Evolutionary conservation across 1,140 invertebrate species (phyloP), one percentile per base, ranked within the genome.

Genomic region (Dufourea novaeangliae): DNA sequence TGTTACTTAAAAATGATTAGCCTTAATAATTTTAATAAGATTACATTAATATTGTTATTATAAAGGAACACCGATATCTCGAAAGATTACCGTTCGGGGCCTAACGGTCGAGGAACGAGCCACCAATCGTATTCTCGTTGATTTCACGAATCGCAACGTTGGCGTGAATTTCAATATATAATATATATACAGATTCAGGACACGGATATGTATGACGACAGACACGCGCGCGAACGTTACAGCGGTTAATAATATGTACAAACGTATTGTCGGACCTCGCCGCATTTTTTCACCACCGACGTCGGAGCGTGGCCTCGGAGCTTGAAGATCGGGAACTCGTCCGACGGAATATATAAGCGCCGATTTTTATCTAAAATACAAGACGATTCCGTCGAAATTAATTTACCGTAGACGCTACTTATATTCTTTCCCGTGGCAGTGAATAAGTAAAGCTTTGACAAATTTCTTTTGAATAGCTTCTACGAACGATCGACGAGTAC

Each of bases 191-290:
- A 88, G 59, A 79, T 41, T 63, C 86, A 70, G 75, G 76, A 87
- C 83, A 88, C 75, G 76, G 88, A 90, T 90, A 90, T 90, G 88
- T 90, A 83, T 87, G 86, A 86, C 74, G 80, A 85, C 73, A 88
- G 73, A 87, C 79, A 81, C 74, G 73, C 63, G 41, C 68, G 70
- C 59, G 52, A 63, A 50, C 68, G 34, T 39, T n/a, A n/a, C n/a
- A n/a, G n/a, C n/a, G n/a, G 44, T 63, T 50, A 56, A 62, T n/a
- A n/a, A 29, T 75, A 84, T 83, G 2, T 84, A 84, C 82, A 84
- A 59, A 52, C 59, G 82, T 80, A 84, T 84, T 84, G 82, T 84
- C 82, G 68, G 82, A 77, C 78, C 66, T 79, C 72, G 78, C 78
- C 67, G 61, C 52, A 77, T 69, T 67, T 71, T 22, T 34, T 69